Percentiles rank a stretch among this genome's conserved stretches.
phyloP scores from a whole-genome alignment of 2,113 vertebrate genomes.

The Lucifuga dentata region DNA sequence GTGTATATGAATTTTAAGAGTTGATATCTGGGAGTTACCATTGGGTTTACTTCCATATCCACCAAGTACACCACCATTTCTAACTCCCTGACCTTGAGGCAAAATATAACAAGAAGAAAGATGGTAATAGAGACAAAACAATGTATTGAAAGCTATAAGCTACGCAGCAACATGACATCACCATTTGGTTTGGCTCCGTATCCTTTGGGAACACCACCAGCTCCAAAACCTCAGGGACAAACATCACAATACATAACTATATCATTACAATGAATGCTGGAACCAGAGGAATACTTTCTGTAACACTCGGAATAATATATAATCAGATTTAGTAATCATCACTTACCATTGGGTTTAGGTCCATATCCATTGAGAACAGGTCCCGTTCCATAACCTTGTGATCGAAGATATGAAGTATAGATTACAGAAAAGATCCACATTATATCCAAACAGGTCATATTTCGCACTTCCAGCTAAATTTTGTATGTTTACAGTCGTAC shows the following conservation, averaged over 20 bases:
- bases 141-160: not conserved
- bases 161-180: constrained; percentile 12
- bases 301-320: too few relatives aligned
- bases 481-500: constrained; percentile 23
- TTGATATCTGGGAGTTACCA: not conserved
- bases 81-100: constrained; percentile 44
- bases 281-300: not conserved
- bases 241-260: constrained; percentile 11
- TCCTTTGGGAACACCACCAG: constrained; percentile 33
- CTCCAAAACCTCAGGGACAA: constrained; percentile 47
- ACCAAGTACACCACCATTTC: constrained; percentile 36
- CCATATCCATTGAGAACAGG: constrained; percentile 51
- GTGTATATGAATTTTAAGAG: not conserved
- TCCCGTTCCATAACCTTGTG: constrained; percentile 57
- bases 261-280: not conserved
- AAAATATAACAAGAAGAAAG: not conserved
- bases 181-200: constrained; percentile 52
- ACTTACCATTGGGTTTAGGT: constrained; percentile 54
- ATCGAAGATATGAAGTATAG: constrained; percentile 7
- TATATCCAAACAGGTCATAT: not conserved
- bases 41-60: constrained; percentile 44
- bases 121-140: not conserved
- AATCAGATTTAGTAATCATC: not conserved
- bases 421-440: constrained; percentile 11
- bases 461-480: not conserved